Conservation (phyloP, 2,113 vertebrate genomes). For the Carassius gibelio region DNA sequence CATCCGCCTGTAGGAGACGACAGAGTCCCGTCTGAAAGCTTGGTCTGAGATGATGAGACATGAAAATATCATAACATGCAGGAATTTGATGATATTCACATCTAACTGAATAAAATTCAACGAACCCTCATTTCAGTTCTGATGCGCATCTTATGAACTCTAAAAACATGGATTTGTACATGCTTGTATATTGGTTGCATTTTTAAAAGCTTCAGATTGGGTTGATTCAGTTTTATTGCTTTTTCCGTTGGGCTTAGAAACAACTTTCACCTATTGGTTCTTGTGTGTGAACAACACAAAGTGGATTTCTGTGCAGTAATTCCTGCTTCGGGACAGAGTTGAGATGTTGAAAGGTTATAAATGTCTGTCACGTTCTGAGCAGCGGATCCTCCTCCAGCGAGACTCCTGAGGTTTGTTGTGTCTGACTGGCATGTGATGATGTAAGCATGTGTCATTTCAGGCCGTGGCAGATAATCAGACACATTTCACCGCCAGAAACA, state of each 20-base stretch:
- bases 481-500: not conserved
- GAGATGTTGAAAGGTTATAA: constrained; percentile 48
- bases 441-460: constrained; percentile 29
- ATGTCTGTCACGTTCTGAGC: constrained; percentile 49
- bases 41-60: not conserved
- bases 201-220: not conserved
- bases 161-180: constrained; percentile 4
- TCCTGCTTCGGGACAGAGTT: not conserved
- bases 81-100: not conserved
- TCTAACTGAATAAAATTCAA: not conserved
- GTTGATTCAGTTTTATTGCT: not conserved
- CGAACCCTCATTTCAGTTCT: not conserved
- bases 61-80: not conserved
- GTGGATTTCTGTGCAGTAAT: not conserved
- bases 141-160: not conserved
- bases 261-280: not conserved
- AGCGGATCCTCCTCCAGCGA: constrained; percentile 19
- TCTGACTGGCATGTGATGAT: constrained; percentile 9
- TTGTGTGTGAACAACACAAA: not conserved
- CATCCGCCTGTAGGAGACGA: constrained; percentile 5
- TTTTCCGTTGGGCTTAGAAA: not conserved
- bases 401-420: not conserved
- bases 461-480: constrained; percentile 11
- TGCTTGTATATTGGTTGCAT: not conserved
- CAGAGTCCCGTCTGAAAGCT: not conserved